phyloP scores from a whole-genome alignment of 2,797 vertebrate genomes.

The Sciurus vulgaris region DNA sequence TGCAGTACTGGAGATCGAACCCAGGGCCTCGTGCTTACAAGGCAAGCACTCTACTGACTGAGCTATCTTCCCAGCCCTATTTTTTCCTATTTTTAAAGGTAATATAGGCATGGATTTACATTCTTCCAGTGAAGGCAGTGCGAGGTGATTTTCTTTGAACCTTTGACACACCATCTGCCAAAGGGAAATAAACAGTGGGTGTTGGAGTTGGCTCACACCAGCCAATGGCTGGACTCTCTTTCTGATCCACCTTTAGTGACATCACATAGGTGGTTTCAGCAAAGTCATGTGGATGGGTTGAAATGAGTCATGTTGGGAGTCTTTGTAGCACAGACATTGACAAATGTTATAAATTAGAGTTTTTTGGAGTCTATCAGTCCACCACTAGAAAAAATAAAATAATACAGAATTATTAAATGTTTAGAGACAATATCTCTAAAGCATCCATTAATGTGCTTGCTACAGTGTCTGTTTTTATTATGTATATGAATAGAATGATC shows the following conservation, averaged over 20 bases:
- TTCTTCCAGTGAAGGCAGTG: neutral
- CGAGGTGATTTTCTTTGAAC: neutral
- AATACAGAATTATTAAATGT: neutral
- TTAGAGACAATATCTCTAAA: neutral
- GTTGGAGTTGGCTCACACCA: neutral
- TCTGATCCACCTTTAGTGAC: neutral
- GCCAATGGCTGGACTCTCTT: neutral
- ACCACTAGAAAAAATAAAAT: neutral
- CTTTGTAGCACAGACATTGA: neutral
- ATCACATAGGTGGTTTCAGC: neutral
- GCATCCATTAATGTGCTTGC: neutral
- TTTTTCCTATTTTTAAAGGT: conserved; percentile 18
- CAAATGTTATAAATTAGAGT: neutral
- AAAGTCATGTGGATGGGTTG: neutral
- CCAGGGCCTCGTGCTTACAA: too few relatives aligned
- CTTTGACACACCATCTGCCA: neutral
- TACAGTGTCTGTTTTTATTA: neutral
- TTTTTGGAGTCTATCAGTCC: neutral
- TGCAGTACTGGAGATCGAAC: too few relatives aligned
- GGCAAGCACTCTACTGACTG: too few relatives aligned
- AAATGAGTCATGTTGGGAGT: neutral
- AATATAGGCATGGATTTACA: neutral
- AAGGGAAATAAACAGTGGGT: neutral
- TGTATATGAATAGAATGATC: neutral
- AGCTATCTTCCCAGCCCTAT: too few relatives aligned